Evolutionary conservation across 2,888 invertebrate genomes (phyloP), one percentile per base, ranked within the genome.

Genomic region (Cephus spinipes): DNA sequence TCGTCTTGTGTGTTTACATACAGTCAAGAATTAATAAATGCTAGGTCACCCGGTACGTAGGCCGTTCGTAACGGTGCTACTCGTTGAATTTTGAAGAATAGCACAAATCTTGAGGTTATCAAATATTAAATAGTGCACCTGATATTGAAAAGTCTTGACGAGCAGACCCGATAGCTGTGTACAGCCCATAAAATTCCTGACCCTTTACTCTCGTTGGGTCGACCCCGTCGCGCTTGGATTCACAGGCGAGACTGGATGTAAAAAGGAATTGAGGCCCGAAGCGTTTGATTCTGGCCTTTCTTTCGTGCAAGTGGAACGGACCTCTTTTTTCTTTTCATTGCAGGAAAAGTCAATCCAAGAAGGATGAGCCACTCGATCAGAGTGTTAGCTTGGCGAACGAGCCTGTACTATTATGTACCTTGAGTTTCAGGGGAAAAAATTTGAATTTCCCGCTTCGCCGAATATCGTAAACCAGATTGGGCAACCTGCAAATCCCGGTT

Each of bases 161-260:
- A 55, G 55, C 9, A 55, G 23, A 55, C 9, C 2, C 9, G 15
- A 55, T 9, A 9, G 55, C 55, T 55, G 15, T 23, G 23, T 6
- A 55, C 12, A 4, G 55, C 9, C 6, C 55, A 55, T 55, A 9
- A 80, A 82, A 85, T 85, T 85, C 82, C 68, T 81, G 85, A 85
- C 85, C 84, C 74, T 77, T 4, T 74, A 79, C 73, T 80, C 75
- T 76, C 76, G 79, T 76, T 23, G 55, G 79, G 73, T 79, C 81
- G 81, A 85, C 82, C 84, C 75, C 78, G 81, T 55, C 79, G 80
- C 81, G 80, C 79, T 80, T 80, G 79, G 79, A 80, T 81, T 77
- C 76, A 79, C 79, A 55, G 55, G 23, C 55, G 23, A 6, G 55
- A 2, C 23, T 23, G 1, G 9, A 55, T 23, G 55, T 55, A 55